Conservation (phyloP, 2,797 vertebrate species). For the Scarus forsteni region DNA sequence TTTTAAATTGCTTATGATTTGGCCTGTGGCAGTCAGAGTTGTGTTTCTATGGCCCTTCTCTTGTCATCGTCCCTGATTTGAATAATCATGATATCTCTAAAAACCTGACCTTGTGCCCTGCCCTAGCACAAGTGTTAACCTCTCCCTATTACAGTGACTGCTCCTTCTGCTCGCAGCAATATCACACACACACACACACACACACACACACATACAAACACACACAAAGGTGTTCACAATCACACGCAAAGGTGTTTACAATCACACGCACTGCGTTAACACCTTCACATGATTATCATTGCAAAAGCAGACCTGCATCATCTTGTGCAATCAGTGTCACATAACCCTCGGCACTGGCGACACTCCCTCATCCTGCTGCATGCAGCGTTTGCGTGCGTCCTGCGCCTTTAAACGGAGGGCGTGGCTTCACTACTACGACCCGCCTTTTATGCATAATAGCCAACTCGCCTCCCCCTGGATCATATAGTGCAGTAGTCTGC, state of each 20-base stretch:
- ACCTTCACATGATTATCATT: conserved; percentile 3
- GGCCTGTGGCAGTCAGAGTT: too few relatives aligned
- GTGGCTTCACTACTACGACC: conserved; percentile 74
- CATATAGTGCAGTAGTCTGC: conserved; percentile 77
- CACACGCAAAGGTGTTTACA: not conserved
- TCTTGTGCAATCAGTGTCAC: conserved; percentile 47
- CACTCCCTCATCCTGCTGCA: too few relatives aligned
- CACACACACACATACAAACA: too few relatives aligned
- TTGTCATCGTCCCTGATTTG: too few relatives aligned
- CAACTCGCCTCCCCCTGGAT: conserved; percentile 54
- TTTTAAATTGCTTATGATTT: too few relatives aligned
- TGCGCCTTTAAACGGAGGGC: conserved; percentile 83
- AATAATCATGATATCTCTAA: too few relatives aligned
- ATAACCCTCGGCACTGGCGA: conserved; percentile 2
- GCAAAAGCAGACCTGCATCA: conserved; percentile 17
- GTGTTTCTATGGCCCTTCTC: too few relatives aligned
- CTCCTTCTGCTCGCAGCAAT: too few relatives aligned
- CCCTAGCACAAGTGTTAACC: too few relatives aligned
- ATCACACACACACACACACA: conserved; percentile 3
- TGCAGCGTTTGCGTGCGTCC: conserved; percentile 19
- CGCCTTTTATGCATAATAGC: conserved; percentile 79
- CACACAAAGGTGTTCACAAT: too few relatives aligned
- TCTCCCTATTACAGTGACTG: too few relatives aligned
- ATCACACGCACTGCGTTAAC: not conserved
- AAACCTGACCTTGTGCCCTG: too few relatives aligned